Base-by-base conservation (phyloP, 2,797 vertebrate genomes). In the Danio kyathit region DNA sequence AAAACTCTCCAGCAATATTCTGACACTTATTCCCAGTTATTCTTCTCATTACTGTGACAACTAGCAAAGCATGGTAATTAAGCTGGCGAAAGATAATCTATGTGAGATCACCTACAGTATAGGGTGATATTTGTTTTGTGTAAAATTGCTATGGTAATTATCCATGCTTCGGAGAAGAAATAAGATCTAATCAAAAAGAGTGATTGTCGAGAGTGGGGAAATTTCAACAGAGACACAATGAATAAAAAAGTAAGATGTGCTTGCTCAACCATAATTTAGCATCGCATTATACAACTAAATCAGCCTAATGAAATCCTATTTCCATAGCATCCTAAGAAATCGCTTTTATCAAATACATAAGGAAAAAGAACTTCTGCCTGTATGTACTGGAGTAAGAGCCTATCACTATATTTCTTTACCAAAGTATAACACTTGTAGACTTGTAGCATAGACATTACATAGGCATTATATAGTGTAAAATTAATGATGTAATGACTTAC, bases 101-200 rank as follows among this genome's bases (percentile, higher is more conserved):
- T 70, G 49, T 59, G 49, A 79, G 72, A 79, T 65, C 67, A 64
- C 57, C 77, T 63, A 75, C 29, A 29, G 29, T 29, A 29, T 66
- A 84, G 73, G 73, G 66, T 76, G 64, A 65, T 76, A 81, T 84
- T 81, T 81, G 69, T 76, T 84, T 81, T 19, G 41, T 74, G 49
- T 76, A 74, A 73, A 73, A 81, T 77, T 76, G 44, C 60, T 19
- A 81, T 14, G 74, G 52, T 73, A 76, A 84, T 84, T 84, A 66
- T 84, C 51, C 8, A 44, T 48, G 63, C 65, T 72, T 76, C 78
- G 72, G 60, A 81, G 82, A 54, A 84, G 78, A 71, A 48, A 72
- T 84, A 17, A 73, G 48, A 84, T 81, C 78, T 81, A 84, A 84
- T 84, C 59, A 76, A 59, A 76, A 72, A 76, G 67, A 76, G 51